Base-by-base conservation (phyloP, 1,140 invertebrate species). In the Drosophila ambigua region DNA sequence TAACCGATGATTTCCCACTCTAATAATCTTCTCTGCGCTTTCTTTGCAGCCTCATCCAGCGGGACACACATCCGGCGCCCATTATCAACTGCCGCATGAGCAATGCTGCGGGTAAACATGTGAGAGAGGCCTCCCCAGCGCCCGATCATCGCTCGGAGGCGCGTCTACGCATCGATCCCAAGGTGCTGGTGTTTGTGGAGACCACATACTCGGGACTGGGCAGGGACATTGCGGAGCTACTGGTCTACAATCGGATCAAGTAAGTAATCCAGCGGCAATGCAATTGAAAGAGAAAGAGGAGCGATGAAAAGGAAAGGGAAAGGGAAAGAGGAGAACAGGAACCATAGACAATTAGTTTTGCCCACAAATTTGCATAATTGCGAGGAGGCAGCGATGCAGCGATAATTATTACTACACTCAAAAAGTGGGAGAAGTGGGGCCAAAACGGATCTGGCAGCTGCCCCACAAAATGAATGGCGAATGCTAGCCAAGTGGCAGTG, bases 181-280 rank as follows among this genome's bases (percentile, higher is more conserved):
- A 98, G 92, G 97, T 98, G 66, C 93, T 99, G 67, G 96, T 99
- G 61, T 97, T 99, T 91, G 97, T 98, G n/a, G 98, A 99, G 93
- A 98, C 97, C 13, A 96, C 97, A 45, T 98, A 98, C 92, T 98
- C 97, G 3, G 94, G 95, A 72, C 93, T 98, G n/a, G 98, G 98
- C 43, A 94, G 95, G 77, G 97, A 98, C 91, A 98, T 99, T 82
- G 96, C 96, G n/a, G 97, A 97, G 92, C 93, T 98, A 45, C 94
- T 99, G 50, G 97, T 98, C 85, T 96, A 98, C 89, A 98, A 97
- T 92, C 94, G 98, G 81, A 98, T 98, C 90, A 97, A 98, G 96
- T 98, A 93, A 95, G 95, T 94, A 46, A 6, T 35, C 23, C 23
- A 24, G 2, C 23, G 23, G 23, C 23, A 24, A 24, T 15, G 13